Evolutionary conservation across 2,888 invertebrate species (phyloP).

Genomic region (Petrolisthes manimaculis): DNA sequence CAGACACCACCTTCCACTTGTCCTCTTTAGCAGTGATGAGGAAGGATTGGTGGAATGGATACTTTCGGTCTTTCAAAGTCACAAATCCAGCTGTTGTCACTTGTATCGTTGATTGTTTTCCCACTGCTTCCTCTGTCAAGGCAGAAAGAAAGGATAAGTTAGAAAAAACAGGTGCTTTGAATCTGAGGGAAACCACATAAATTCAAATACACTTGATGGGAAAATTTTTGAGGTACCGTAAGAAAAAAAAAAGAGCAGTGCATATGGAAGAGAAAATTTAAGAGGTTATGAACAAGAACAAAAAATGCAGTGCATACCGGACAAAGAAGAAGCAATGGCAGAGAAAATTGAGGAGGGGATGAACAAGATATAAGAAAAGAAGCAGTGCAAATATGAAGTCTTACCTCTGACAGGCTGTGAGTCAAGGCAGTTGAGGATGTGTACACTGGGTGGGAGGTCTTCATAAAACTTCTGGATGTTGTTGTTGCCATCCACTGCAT

Average conservation of each 20-base stretch:
- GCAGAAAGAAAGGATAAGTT: constrained; percentile 17
- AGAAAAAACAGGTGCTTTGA: background rate
- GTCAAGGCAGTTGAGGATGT: constrained; percentile 83
- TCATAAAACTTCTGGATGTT: constrained; percentile 88
- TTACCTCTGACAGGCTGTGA: constrained; percentile 84
- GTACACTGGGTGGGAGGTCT: constrained; percentile 85
- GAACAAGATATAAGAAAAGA: too few species aligned
- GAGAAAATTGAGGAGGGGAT: background rate
- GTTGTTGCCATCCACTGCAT: constrained; percentile 83
- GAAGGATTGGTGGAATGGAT: constrained; percentile 87
- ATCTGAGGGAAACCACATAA: background rate
- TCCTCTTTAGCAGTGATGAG: constrained; percentile 87
- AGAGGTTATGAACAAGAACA: too few species aligned
- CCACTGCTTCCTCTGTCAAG: constrained; percentile 78
- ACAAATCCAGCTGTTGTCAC: constrained; percentile 88
- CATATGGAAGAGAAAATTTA: too few species aligned
- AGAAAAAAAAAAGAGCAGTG: too few species aligned
- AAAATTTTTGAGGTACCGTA: too few species aligned
- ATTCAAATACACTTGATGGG: background rate
- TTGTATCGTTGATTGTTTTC: constrained; percentile 83
- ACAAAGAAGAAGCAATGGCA: background rate
- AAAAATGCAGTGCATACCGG: background rate
- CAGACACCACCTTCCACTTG: constrained; percentile 94
- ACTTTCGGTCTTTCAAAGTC: constrained; percentile 76
- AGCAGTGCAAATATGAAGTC: constrained; percentile 25